phyloP scores from a whole-genome alignment of 2,888 invertebrate genomes.

The Adineta ricciae region DNA sequence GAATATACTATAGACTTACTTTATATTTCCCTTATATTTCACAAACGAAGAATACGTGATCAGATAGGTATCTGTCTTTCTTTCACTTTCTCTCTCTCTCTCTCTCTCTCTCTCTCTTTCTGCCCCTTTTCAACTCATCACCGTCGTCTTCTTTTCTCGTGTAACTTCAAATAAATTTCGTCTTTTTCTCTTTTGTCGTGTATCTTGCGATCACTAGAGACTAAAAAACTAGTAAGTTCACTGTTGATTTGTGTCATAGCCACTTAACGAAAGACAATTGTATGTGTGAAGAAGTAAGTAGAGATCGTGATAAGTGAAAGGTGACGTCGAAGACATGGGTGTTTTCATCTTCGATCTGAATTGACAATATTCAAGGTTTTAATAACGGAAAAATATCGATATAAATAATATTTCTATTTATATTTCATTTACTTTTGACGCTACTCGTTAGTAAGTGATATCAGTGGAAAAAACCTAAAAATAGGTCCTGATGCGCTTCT shows the following conservation, averaged over 20 bases:
- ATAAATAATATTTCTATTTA: background rate
- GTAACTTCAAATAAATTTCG: background rate
- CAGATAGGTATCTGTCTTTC: background rate
- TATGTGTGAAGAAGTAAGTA: background rate
- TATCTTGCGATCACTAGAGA: background rate
- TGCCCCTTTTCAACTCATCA: background rate
- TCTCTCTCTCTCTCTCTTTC: too few species aligned
- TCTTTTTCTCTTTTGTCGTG: background rate
- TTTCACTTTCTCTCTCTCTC: too few species aligned
- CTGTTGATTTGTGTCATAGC: background rate
- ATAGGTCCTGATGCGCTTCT: background rate
- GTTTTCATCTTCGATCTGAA: background rate
- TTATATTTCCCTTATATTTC: background rate
- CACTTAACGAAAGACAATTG: background rate
- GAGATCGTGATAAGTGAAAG: background rate
- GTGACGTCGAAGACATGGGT: background rate
- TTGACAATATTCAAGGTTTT: background rate
- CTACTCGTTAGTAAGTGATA: background rate
- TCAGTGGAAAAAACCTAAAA: background rate
- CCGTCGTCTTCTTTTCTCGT: background rate
- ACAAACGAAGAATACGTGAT: background rate
- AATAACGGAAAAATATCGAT: background rate
- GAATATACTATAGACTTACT: background rate
- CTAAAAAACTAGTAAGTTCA: background rate
- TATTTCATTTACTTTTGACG: background rate